Base-by-base conservation (phyloP, 2,888 invertebrate species). In the Rutpela maculata region DNA sequence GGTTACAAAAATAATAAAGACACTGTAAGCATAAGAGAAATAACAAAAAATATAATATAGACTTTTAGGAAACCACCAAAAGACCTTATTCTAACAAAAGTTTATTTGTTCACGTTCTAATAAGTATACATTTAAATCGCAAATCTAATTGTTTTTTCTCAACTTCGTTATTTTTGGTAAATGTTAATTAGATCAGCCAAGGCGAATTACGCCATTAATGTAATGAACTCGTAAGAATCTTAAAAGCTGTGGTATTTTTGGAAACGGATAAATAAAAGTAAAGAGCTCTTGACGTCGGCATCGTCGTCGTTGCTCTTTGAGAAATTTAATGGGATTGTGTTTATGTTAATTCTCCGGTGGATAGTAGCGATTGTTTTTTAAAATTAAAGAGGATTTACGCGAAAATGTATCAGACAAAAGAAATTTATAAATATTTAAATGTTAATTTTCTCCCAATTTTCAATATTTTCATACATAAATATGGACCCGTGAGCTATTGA, bases 181-280 rank as follows among this genome's bases (percentile, higher is more conserved):
- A 65, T 43, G 43, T 19, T 65, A 65, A 65, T 65, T 65, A 65
- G 65, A 43, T 65, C 38, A 43, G 43, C 43, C 43, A 12, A 43
- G 18, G 43, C 22, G 38, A 65, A 65, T 18, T 43, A 43, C 65
- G 12, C n/a, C 50, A 50, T 43, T 65, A 65, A 65, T 65, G 43
- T 65, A 65, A 65, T 65, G 65, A 65, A 65, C 43, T 35, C 43
- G 35, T 43, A 22, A 65, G 65, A 65, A 43, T 65, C 43, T 38
- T 17, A 63, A 65, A 22, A 43, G 43, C 43, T 43, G 11, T 43
- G 65, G 38, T 65, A 65, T 65, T 65, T 65, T 43, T 43, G 43
- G 43, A 65, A 65, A 43, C 18, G 19, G 12, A 38, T 50, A 65
- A 65, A 43, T 43, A 65, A 65, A 65, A 26, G 43, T 12, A 43